Base-by-base conservation (phyloP, 2,888 invertebrate species). In the Rhagium mordax region DNA sequence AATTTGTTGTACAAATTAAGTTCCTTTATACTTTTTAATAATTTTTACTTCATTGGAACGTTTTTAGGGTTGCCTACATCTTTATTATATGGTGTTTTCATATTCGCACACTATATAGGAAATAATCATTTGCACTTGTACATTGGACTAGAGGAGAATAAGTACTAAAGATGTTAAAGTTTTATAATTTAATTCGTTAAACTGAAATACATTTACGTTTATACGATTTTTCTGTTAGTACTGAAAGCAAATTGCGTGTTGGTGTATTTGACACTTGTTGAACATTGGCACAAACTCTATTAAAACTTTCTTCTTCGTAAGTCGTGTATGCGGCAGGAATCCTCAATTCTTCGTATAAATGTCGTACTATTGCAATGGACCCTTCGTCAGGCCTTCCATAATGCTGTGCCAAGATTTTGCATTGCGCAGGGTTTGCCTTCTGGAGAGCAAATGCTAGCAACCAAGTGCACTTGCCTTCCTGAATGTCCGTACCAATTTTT, bases 391-490 rank as follows among this genome's bases (percentile, higher is more conserved):
- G 86, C 53, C 89, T 88, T 8, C 95, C 96, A 83, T 96, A 97
- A 85, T 93, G 92, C 74, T 94, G 92, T 83, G 92, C 89, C 89
- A 96, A 90, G 24, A 94, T 89, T 83, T 92, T 90, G 76, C 90
- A 91, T 84, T 96, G 96, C 4, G 90, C 88, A 0, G 92, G 89
- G 57, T 91, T 91, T 0, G 94, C 94, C 65, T 94, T 90, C 86
- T 96, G 94, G 74, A 97, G 89, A 10, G 97, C 97, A 0, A 95
- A 94, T 0, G 97, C 95, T 1, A 95, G 92, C 24, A 98, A 89
- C 98, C 98, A 99, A 0, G 96, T 93, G 88, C 98, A 98, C 88
- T 98, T 99, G 41, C 97, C 97, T 81, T 98, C 97, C 88, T 94
- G 92, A 80, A 99, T 98, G 85, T 99, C 98, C 0, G 93, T 95